Conservation (phyloP, 2,113 vertebrate species). For the Protomyctophum bolini region DNA sequence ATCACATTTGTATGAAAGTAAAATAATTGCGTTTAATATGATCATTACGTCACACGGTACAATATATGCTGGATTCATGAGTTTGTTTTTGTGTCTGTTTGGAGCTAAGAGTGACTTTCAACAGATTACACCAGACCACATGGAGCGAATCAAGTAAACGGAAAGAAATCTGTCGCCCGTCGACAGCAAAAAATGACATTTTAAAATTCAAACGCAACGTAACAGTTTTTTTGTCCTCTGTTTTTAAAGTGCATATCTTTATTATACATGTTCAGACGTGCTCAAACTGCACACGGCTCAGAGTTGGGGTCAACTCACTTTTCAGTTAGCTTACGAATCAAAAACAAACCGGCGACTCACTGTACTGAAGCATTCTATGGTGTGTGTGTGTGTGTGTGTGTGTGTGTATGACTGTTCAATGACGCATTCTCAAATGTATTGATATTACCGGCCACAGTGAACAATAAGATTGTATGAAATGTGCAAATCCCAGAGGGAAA, state of each 20-base stretch:
- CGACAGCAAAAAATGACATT: constrained; percentile 1
- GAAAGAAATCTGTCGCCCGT: not conserved
- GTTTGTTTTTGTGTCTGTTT: constrained; percentile 57
- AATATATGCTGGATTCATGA: constrained; percentile 27
- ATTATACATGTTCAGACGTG: constrained; percentile 17
- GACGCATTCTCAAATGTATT: not conserved
- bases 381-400: no score
- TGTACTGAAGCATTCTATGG: not conserved
- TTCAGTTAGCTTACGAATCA: not conserved
- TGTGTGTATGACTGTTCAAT: not conserved
- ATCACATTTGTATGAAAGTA: not conserved
- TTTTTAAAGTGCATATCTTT: constrained; percentile 67
- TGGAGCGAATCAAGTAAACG: constrained; percentile 37
- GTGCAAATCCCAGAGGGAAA: not conserved
- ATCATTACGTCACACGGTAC: constrained; percentile 25
- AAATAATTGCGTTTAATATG: not conserved
- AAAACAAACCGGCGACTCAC: not conserved
- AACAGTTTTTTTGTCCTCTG: constrained; percentile 35
- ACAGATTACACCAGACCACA: constrained; percentile 10
- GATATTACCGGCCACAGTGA: no score
- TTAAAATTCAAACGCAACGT: constrained; percentile 35
- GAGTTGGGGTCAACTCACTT: not conserved
- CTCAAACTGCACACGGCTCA: constrained; percentile 14
- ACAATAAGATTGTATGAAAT: no score
- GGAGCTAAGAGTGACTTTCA: not conserved